Base-by-base conservation (phyloP, 1,140 invertebrate species). In the Heliconius himera region DNA sequence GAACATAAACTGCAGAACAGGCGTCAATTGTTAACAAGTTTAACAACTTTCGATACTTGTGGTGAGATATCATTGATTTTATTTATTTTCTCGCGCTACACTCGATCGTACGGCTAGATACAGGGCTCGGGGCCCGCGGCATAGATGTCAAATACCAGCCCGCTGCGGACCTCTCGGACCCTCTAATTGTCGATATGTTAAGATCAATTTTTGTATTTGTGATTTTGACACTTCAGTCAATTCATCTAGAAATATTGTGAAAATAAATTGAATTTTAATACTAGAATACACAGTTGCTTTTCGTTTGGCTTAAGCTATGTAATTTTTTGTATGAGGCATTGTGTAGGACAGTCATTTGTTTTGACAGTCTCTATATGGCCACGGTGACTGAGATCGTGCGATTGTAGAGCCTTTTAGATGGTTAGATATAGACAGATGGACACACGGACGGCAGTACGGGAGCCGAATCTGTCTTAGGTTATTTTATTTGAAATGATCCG, bases 21-120 rank as follows among this genome's bases (percentile, higher is more conserved):
- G 91, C 92, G 91, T 93, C 92, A 93, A 93, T 92, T 93, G 90
- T 92, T 93, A 93, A 93, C 91, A 92, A 89, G 90, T 88, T 92
- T 93, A 93, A 93, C 91, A 92, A 89, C 90, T 88, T 86, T 93
- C 90, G 92, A 93, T 92, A 92, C 91, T 91, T 89, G 91, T 91
- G 90, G 91, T 89, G 83, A 86, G 91, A 92, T 93, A 91, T 85
- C 87, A 92, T 91, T 90, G 90, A 92, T 90, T 91, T 89, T 89
- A 85, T 91, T 93, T 93, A 92, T 93, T 91, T 91, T 92, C 89
- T 89, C 85, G 87, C 85, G 87, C 86, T 89, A 88, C 85, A 87
- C 87, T 89, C 89, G 89, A 91, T 91, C 90, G 89, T 91, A 90
- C 86, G 85, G 87, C 87, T 90, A 85, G 88, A 90, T 89, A 87